Evolutionary conservation across 2,797 vertebrate species (phyloP).

Genomic region (Ctenopoma multispine): DNA sequence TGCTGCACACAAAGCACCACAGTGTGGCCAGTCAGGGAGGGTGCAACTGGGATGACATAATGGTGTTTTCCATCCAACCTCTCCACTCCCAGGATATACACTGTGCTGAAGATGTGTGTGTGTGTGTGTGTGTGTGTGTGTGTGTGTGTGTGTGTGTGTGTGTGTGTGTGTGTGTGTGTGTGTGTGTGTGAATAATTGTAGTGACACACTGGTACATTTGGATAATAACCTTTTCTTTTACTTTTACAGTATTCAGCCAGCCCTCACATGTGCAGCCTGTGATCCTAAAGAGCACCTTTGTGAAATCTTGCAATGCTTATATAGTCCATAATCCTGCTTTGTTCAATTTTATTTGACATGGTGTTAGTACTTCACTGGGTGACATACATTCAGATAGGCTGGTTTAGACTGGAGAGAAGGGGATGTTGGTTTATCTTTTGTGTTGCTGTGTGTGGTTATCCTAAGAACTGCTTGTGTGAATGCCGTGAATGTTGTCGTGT

Average conservation of each 20-base stretch:
- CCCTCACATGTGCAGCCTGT: slow-evolving; percentile 1
- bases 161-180: slow-evolving; percentile 14
- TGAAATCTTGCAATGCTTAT: neutral
- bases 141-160: too few species aligned
- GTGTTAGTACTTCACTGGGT: slow-evolving; percentile 12
- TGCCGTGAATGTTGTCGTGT: neutral
- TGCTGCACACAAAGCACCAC: slow-evolving; percentile 76
- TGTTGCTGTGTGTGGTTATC: neutral
- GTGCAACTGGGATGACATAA: slow-evolving; percentile 71
- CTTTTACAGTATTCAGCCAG: slow-evolving; percentile 20
- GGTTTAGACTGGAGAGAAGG: neutral
- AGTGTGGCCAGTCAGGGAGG: slow-evolving; percentile 71
- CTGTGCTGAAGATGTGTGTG: slow-evolving; percentile 43
- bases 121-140: too few species aligned
- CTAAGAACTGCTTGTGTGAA: slow-evolving; percentile 1
- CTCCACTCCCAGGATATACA: slow-evolving; percentile 41
- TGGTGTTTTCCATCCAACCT: slow-evolving; percentile 70
- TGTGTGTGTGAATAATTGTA: slow-evolving; percentile 39
- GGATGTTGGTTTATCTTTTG: slow-evolving; percentile 18
- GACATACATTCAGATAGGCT: slow-evolving; percentile 1
- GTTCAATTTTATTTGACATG: slow-evolving; percentile 15
- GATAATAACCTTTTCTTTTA: slow-evolving; percentile 46
- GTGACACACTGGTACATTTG: slow-evolving; percentile 23
- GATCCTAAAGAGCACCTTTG: slow-evolving; percentile 32
- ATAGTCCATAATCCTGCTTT: slow-evolving; percentile 8